phyloP scores from a whole-genome alignment of 2,797 vertebrate species.

The Petrocephalus sullivani region DNA sequence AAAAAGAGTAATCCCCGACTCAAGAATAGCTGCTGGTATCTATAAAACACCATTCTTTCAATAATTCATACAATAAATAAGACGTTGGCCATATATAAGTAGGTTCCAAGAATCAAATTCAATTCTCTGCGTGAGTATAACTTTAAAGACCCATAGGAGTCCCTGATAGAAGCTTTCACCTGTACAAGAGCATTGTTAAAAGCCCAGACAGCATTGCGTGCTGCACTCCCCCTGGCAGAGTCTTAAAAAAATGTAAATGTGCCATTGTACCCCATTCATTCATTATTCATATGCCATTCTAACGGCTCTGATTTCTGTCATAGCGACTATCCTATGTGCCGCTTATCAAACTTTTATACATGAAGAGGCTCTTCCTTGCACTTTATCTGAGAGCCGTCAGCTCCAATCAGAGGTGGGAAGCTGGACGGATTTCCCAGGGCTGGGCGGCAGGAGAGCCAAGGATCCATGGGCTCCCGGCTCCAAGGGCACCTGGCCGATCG shows the following conservation, averaged over 20 bases:
- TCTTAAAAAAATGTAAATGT: conserved; percentile 20
- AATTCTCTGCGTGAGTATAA: background rate
- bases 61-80: conserved; percentile 20
- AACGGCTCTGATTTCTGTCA: conserved; percentile 27
- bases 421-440: conserved; percentile 1
- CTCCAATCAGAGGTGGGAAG: conserved; percentile 15
- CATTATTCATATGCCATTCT: conserved; percentile 34
- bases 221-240: conserved; percentile 4
- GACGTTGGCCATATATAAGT: background rate
- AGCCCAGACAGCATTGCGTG: background rate
- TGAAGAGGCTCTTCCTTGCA: conserved; percentile 28
- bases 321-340: conserved; percentile 30
- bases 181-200: conserved; percentile 19
- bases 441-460: background rate
- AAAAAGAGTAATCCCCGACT: background rate
- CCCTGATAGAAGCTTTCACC: conserved; percentile 15
- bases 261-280: conserved; percentile 30
- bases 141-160: conserved; percentile 15
- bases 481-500: background rate
- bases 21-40: conserved; percentile 1
- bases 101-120: background rate
- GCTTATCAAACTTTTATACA: conserved; percentile 38
- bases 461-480: background rate
- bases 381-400: conserved; percentile 27
- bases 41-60: conserved; percentile 5